phyloP scores from a whole-genome alignment of 2,888 invertebrate genomes.

The Pyrrhosoma nymphula region DNA sequence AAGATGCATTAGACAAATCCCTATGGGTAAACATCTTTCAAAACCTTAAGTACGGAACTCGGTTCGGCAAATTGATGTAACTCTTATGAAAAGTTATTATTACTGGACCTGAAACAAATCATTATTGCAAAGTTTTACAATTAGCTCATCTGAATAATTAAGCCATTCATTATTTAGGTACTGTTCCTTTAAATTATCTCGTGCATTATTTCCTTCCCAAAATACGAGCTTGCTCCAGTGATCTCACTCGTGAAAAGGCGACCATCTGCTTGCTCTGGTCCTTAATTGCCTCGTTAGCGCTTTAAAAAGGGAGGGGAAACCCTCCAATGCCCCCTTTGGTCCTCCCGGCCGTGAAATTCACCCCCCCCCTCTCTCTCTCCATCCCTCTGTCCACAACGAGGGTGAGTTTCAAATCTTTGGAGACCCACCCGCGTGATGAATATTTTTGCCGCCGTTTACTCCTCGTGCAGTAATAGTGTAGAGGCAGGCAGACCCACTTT shows the following conservation, averaged over 20 bases:
- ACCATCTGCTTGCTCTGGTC: background rate
- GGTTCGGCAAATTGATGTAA: too few relatives aligned
- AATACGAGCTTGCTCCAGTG: background rate
- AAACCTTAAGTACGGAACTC: too few relatives aligned
- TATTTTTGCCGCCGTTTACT: background rate
- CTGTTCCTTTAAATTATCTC: background rate
- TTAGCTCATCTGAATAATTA: background rate
- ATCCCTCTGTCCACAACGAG: too few relatives aligned
- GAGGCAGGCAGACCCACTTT: background rate
- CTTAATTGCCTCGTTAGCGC: conserved; percentile 9
- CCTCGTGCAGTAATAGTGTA: background rate
- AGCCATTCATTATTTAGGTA: background rate
- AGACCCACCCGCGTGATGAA: background rate
- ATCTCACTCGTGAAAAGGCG: background rate
- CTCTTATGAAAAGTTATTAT: background rate
- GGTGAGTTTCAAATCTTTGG: background rate
- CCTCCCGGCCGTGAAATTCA: background rate
- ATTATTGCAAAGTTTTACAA: background rate
- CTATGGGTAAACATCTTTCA: too few relatives aligned
- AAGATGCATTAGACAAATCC: too few relatives aligned
- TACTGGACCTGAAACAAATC: background rate
- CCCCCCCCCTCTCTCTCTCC: background rate
- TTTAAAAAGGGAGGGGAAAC: background rate
- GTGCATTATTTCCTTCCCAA: background rate
- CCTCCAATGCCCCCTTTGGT: background rate